These are phyloP conservation scores for Eugnorisma glareosa DNA, from an alignment of 2,888 invertebrate genomes.

Conservation along the genomic window DNA sequence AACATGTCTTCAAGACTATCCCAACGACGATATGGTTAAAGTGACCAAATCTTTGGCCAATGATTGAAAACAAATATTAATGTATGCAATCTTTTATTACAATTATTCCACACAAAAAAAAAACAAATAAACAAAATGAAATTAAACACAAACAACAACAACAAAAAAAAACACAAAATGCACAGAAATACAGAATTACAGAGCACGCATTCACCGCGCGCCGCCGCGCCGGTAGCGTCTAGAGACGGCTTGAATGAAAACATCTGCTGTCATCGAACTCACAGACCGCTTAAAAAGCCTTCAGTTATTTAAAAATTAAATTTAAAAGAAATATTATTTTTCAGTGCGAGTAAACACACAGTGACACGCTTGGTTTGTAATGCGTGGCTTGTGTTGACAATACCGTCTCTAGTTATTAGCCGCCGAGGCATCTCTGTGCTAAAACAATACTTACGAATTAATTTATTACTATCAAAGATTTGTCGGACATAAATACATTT, in stretches of 20 bases:
- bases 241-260: background rate
- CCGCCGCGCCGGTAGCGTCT: background rate
- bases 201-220: background rate
- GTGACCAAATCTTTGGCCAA: constrained; percentile 68
- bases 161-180: constrained; percentile 7
- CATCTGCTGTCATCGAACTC: background rate
- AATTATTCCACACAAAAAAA: constrained; percentile 53
- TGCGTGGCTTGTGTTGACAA: background rate
- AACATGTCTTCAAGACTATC: constrained; percentile 81
- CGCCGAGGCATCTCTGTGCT: background rate
- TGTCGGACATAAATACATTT: background rate
- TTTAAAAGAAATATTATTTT: no score
- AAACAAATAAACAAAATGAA: constrained; percentile 49
- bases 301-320: background rate
- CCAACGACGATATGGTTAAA: constrained; percentile 60
- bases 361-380: background rate
- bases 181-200: background rate
- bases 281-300: background rate
- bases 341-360: background rate
- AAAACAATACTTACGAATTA: constrained; percentile 32
- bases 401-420: background rate
- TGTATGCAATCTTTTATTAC: constrained; percentile 72
- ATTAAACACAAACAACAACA: constrained; percentile 60
- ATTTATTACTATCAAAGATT: background rate
- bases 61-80: constrained; percentile 68